These are phyloP conservation scores for Yponomeuta cagnagella DNA, from an alignment of 2,888 invertebrate genomes.

Conservation along the genomic window DNA sequence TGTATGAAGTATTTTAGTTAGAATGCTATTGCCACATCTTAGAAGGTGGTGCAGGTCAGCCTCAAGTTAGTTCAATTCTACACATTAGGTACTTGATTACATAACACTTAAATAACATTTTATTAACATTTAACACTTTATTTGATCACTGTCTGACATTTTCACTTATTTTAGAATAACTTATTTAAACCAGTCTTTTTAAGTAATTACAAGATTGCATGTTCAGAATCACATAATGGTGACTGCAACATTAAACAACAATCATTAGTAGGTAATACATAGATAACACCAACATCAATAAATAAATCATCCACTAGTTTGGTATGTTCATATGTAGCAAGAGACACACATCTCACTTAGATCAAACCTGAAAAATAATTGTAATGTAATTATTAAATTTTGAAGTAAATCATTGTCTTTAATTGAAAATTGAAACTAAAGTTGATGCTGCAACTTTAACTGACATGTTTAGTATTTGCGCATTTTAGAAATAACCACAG, in stretches of 20 bases:
- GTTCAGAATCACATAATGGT: not conserved
- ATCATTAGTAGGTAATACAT: not conserved
- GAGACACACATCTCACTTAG: slow-evolving; percentile 54
- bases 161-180: not conserved
- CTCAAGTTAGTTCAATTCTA: too few relatives aligned
- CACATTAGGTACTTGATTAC: too few relatives aligned
- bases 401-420: too few relatives aligned
- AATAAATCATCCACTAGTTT: not conserved
- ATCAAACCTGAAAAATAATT: slow-evolving; percentile 46
- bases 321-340: slow-evolving; percentile 43
- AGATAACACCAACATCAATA: not conserved
- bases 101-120: too few relatives aligned
- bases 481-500: not conserved
- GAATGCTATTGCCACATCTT: too few relatives aligned
- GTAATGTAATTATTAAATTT: not conserved
- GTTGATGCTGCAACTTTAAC: too few relatives aligned
- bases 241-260: not conserved
- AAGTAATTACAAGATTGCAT: not conserved
- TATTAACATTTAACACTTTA: too few relatives aligned
- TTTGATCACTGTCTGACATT: not conserved
- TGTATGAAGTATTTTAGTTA: too few relatives aligned
- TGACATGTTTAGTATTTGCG: too few relatives aligned
- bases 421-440: too few relatives aligned
- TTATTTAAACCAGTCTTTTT: slow-evolving; percentile 9
- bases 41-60: too few relatives aligned